Percentiles rank a stretch among this genome's conserved stretches.
Evolutionary conservation across 2,888 invertebrate genomes (phyloP).

Genomic region (Mechanitis messenoides): DNA sequence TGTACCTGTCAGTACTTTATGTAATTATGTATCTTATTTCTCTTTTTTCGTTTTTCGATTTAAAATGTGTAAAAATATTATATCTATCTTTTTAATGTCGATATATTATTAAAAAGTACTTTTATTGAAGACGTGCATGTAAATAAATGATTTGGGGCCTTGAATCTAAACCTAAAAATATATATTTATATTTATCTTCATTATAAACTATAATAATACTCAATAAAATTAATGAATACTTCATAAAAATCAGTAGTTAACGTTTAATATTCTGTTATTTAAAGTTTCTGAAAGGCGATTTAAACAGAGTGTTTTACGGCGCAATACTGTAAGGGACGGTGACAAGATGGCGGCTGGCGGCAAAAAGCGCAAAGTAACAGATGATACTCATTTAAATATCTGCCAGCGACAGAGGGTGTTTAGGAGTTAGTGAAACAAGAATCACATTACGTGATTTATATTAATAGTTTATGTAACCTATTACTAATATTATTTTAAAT

Average conservation of each 20-base stretch:
- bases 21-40: constrained; percentile 35
- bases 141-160: too few relatives aligned
- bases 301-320: constrained; percentile 11
- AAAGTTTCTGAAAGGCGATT: neutral
- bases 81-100: too few relatives aligned
- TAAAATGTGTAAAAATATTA: too few relatives aligned
- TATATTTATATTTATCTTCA: too few relatives aligned
- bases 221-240: neutral
- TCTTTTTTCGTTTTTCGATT: too few relatives aligned
- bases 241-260: neutral
- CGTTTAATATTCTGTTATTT: neutral
- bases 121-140: too few relatives aligned
- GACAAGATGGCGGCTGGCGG: constrained; percentile 43
- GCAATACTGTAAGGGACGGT: constrained; percentile 36
- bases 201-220: too few relatives aligned
- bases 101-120: too few relatives aligned
- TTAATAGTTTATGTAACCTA: neutral
- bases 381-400: constrained; percentile 67
- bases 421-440: constrained; percentile 29
- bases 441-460: constrained; percentile 18
- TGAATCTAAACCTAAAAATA: too few relatives aligned
- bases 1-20: constrained; percentile 65
- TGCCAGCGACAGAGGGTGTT: constrained; percentile 42
- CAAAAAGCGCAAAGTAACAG: constrained; percentile 56
- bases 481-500: neutral